Evolutionary conservation across 2,888 invertebrate genomes (phyloP), one percentile per base, ranked within the genome.

Genomic region (Argynnis bischoffii): DNA sequence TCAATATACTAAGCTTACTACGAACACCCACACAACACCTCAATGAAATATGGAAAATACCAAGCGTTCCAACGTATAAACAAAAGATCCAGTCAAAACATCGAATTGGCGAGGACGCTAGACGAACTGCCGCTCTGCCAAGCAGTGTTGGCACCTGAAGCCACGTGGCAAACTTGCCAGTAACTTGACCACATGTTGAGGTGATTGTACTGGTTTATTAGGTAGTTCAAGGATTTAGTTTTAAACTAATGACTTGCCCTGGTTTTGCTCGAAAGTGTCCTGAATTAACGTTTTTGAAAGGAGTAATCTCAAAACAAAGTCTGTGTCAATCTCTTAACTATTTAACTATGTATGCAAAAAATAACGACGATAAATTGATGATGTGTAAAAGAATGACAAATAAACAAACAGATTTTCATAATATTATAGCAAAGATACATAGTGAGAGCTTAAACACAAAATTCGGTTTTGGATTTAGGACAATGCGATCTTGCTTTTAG

Each of bases 41-140:
- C 66, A 71, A 71, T 71, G 71, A 69, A 61, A 67, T 66, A 68
- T 56, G 69, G 66, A 61, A 70, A 64, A 66, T 69, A 69, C 71
- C 66, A 69, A 61, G 35, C 66, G 67, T 71, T 70, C 66, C 67
- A 67, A 70, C 35, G 67, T 70, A 70, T 72, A 72, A 72, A 72
- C 71, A 66, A 56, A 51, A 72, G 77, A 77, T 76, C 76, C 82
- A 83, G 88, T 83, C 88, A 88, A 78, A 88, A 88, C 88, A 87
- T 73, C 69, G 74, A 74, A 74, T 80, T 76, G 79, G 79, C 79
- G 76, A 75, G 67, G 69, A 64, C 71, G 77, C 77, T 81, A 85
- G 84, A 84, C 85, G 75, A 71, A 74, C 69, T 76, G 56, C 71
- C 69, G 67, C 71, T 63, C 73, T 81, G 82, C 82, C 82, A 82